Percentiles rank a stretch among this genome's conserved stretches.
Evolutionary conservation across 2,888 invertebrate genomes (phyloP).

Genomic region (Eupeodes latifasciatus): DNA sequence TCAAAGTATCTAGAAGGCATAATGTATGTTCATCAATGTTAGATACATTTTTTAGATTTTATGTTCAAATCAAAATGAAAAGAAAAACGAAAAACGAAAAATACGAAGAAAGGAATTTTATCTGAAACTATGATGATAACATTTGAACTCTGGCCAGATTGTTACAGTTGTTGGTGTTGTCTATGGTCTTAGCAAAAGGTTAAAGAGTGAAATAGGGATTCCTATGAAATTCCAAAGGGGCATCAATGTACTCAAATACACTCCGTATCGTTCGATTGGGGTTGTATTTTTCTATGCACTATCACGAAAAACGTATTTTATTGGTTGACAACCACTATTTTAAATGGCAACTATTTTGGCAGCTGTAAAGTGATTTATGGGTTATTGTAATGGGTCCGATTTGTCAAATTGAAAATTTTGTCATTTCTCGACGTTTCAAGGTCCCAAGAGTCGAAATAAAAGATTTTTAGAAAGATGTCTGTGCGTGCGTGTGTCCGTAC

Average conservation of each 20-base stretch:
- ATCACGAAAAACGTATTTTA: too few species aligned
- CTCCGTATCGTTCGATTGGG: background rate
- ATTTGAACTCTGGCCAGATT: constrained; percentile 68
- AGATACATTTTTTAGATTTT: constrained; percentile 46
- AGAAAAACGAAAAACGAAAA: too few species aligned
- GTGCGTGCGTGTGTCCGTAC: too few species aligned
- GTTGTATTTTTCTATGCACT: background rate
- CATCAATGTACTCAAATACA: background rate
- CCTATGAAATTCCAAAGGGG: constrained; percentile 35
- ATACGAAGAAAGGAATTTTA: constrained; percentile 34
- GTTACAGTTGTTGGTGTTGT: constrained; percentile 29
- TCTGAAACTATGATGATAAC: constrained; percentile 65
- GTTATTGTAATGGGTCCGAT: too few species aligned
- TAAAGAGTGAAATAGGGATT: constrained; percentile 12
- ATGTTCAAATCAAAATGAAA: background rate
- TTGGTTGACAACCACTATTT: too few species aligned
- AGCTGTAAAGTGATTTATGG: too few species aligned
- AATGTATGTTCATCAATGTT: background rate
- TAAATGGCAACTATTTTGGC: too few species aligned
- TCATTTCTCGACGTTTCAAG: too few species aligned
- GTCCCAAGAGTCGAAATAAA: too few species aligned
- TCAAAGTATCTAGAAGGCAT: background rate
- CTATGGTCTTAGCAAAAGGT: constrained; percentile 18
- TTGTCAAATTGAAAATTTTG: too few species aligned
- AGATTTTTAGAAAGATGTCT: too few species aligned